These are phyloP conservation scores for honey bee (Apis mellifera) DNA, from an alignment of 1,140 invertebrate species.

Conservation along the genomic window Amel_HAv3.1 CM009943.2:2775001-2775500, in stretches of 20 bases:
- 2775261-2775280: neutral
- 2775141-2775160: slow-evolving; percentile 59
- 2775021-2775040: too few relatives aligned
- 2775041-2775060: neutral
- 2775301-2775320: neutral
- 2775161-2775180: slow-evolving; percentile 13
- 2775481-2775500: slow-evolving; percentile 23
- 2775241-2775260: too few relatives aligned
- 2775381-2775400: slow-evolving; percentile 48
- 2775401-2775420: slow-evolving; percentile 5
- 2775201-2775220: slow-evolving; percentile 58
- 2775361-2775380: too few relatives aligned
- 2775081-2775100: neutral
- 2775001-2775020: neutral
- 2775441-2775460: slow-evolving; percentile 52
- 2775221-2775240: slow-evolving; percentile 14
- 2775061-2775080: neutral
- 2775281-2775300: slow-evolving; percentile 20
- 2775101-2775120: neutral
- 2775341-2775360: too few relatives aligned
- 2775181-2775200: slow-evolving; percentile 1
- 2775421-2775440: slow-evolving; percentile 60
- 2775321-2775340: too few relatives aligned
- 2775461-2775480: slow-evolving; percentile 10
- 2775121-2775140: slow-evolving; percentile 45